These are phyloP conservation scores for Clunio marinus DNA, from an alignment of 2,888 invertebrate species.

Conservation along the genomic window DNA sequence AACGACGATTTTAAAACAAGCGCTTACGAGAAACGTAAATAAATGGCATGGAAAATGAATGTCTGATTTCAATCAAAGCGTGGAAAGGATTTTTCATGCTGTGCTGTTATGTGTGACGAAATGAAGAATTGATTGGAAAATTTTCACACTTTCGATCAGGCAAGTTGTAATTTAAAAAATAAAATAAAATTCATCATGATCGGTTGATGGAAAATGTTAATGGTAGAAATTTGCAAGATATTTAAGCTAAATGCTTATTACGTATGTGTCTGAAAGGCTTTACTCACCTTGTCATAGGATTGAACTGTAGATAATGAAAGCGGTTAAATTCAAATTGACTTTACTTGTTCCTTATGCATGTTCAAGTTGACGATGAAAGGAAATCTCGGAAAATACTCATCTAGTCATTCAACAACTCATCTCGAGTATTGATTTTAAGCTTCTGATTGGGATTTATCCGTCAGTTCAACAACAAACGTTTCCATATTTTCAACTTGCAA, in stretches of 20 bases:
- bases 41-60: slow-evolving; percentile 29
- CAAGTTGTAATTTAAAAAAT: neutral
- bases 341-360: neutral
- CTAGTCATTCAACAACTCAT: slow-evolving; percentile 1
- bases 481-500: neutral
- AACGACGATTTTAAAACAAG: neutral
- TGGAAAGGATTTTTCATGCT: slow-evolving; percentile 13
- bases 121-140: slow-evolving; percentile 8
- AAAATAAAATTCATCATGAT: neutral
- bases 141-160: neutral
- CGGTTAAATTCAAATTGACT: too few relatives aligned
- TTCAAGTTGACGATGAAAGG: neutral
- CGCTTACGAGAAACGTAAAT: slow-evolving; percentile 12
- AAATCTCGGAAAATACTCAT: neutral
- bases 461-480: too few relatives aligned
- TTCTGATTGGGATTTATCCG: neutral
- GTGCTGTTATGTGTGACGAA: neutral
- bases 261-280: too few relatives aligned
- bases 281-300: too few relatives aligned
- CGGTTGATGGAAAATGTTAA: neutral
- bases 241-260: neutral
- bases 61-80: slow-evolving; percentile 22
- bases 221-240: neutral
- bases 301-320: too few relatives aligned
- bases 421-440: neutral